Evolutionary conservation across 2,888 invertebrate genomes (phyloP).

Genomic region (Byasa hedistus): DNA sequence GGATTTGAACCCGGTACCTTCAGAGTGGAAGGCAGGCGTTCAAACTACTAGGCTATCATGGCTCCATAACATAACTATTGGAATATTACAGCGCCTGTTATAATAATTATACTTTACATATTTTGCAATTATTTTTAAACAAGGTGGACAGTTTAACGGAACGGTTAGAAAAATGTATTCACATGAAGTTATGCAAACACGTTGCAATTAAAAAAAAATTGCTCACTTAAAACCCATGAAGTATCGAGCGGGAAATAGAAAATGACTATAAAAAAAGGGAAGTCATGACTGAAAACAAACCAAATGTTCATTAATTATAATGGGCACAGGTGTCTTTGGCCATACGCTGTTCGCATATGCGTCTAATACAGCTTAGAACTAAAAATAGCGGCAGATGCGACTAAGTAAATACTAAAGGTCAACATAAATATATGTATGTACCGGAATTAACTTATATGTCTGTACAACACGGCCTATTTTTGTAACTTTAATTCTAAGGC

Average conservation of each 20-base stretch:
- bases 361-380: slow-evolving; percentile 41
- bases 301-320: slow-evolving; percentile 31
- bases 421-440: slow-evolving; percentile 33
- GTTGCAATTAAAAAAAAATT: slow-evolving; percentile 1
- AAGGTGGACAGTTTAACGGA: slow-evolving; percentile 6
- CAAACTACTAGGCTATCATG: too few species aligned
- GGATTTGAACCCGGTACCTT: too few species aligned
- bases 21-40: too few species aligned
- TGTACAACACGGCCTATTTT: slow-evolving; percentile 4
- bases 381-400: slow-evolving; percentile 42
- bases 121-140: not conserved
- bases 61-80: not conserved
- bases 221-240: not conserved
- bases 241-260: slow-evolving; percentile 30
- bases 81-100: not conserved
- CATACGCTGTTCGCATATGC: slow-evolving; percentile 28
- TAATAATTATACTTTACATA: not conserved
- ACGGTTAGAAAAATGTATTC: slow-evolving; percentile 8
- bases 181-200: not conserved
- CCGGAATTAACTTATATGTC: slow-evolving; percentile 20
- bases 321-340: slow-evolving; percentile 30
- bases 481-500: too few species aligned
- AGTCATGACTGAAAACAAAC: slow-evolving; percentile 35
- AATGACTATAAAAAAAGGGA: slow-evolving; percentile 31
- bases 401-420: slow-evolving; percentile 37